Conservation (phyloP, 2,888 invertebrate species). For the Amphipoea oculea region DNA sequence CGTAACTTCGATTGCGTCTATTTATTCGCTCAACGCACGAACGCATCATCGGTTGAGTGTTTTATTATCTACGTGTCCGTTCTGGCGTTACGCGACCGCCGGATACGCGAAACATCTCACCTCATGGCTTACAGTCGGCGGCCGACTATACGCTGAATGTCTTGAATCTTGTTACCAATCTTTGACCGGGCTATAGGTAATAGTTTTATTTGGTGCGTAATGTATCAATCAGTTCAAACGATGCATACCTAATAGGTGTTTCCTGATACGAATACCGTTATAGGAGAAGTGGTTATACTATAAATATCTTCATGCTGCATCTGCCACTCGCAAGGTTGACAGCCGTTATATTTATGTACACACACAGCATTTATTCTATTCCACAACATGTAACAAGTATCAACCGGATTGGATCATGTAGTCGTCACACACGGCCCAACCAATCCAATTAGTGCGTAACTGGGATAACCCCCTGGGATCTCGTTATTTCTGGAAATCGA, state of each 20-base stretch:
- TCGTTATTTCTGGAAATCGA: conserved; percentile 47
- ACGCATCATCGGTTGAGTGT: neutral
- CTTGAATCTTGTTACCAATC: neutral
- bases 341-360: conserved; percentile 16
- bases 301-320: conserved; percentile 1
- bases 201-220: neutral
- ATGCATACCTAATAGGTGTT: neutral
- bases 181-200: too few relatives aligned
- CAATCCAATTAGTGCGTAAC: conserved; percentile 48
- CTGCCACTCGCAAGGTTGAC: conserved; percentile 21
- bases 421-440: neutral
- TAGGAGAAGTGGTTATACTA: neutral
- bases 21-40: neutral
- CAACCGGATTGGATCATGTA: conserved; percentile 29
- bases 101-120: too few relatives aligned
- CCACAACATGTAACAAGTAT: conserved; percentile 16
- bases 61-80: too few relatives aligned
- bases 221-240: neutral
- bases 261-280: neutral
- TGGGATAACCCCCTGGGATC: conserved; percentile 40
- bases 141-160: neutral
- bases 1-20: neutral
- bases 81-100: too few relatives aligned
- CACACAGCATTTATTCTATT: conserved; percentile 32
- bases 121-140: too few relatives aligned